Base-by-base conservation (phyloP, 2,797 vertebrate genomes). In the Parauchenoglanis punctatus region DNA sequence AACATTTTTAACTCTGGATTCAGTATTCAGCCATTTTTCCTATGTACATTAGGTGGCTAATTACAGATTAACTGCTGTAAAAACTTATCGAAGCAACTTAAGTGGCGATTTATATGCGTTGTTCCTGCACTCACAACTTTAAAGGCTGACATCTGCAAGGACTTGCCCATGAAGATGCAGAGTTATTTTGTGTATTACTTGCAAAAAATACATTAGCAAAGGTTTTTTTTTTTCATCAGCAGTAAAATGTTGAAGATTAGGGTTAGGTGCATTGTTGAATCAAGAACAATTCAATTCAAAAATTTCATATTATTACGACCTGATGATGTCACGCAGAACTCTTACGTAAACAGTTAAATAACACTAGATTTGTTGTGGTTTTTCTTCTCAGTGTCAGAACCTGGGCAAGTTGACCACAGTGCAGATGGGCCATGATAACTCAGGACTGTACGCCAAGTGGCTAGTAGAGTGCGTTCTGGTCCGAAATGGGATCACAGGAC, bases 341-440 rank as follows among this genome's bases (percentile, higher is more conserved):
- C 40, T 40, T 35, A 35, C 3, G 40, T 40, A 40, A 40, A 40
- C 40, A 40, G 40, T 40, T 40, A 4, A 40, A 40, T 40, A 40
- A 40, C 40, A 40, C 40, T 59, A 7, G 7, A 77, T 61, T 31
- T 70, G 52, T 40, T 78, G 23, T 63, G 20, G 80, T 56, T 85
- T 56, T 15, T 76, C 25, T 25, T 1, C 40, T 6, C 92, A 99
- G 99, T 99, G 97, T 91, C 99, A 99, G 96, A 99, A 99, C 92
- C 94, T 99, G 90, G 99, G 99, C 61, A 99, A 99, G 90, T 96
- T 99, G 93, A 99, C 99, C 88, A 99, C 99, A 6, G 97, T 99
- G 87, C 98, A 99, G 93, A 99, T 99, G 95, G 99, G 98, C 91
- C 99, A 99, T 28, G 99, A 99, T 93, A 99, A 99, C 95, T 96